phyloP scores from a whole-genome alignment of 2,113 vertebrate species.

The Lipotes vexillifer region DNA sequence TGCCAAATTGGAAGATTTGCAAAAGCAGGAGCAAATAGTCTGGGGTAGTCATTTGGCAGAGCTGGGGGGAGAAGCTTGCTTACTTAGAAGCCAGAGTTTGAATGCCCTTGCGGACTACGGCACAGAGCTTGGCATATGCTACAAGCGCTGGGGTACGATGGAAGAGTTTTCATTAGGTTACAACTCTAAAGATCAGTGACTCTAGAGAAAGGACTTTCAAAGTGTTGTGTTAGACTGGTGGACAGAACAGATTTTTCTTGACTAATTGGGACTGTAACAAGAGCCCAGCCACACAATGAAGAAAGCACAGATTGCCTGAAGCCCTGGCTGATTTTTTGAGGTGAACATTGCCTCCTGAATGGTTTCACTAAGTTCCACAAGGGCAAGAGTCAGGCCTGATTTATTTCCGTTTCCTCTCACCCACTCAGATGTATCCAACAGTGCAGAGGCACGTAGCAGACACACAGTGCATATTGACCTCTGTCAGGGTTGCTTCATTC shows the following conservation, averaged over 20 bases:
- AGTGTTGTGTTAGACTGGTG: not conserved
- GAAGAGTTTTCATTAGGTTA: not conserved
- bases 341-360: not conserved
- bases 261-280: not conserved
- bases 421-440: not conserved
- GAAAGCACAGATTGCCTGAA: not conserved
- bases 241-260: not conserved
- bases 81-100: not conserved
- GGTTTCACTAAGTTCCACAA: not conserved
- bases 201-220: not conserved
- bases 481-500: not conserved
- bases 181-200: not conserved
- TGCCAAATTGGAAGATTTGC: not conserved
- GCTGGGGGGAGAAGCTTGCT: too few species aligned
- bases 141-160: too few species aligned
- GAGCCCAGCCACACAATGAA: not conserved
- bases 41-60: not conserved
- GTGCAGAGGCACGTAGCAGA: not conserved
- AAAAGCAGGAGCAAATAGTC: not conserved
- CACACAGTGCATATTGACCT: rapidly evolving
- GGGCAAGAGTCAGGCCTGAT: not conserved
- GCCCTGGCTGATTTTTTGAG: not conserved
- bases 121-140: not conserved
- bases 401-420: not conserved
- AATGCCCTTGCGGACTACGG: not conserved